Evolutionary conservation across 30 jellyfish, hydroid and myxozoan genomes (phyloP).

Genomic region (Chrysaora quinquecirrha): DNA sequence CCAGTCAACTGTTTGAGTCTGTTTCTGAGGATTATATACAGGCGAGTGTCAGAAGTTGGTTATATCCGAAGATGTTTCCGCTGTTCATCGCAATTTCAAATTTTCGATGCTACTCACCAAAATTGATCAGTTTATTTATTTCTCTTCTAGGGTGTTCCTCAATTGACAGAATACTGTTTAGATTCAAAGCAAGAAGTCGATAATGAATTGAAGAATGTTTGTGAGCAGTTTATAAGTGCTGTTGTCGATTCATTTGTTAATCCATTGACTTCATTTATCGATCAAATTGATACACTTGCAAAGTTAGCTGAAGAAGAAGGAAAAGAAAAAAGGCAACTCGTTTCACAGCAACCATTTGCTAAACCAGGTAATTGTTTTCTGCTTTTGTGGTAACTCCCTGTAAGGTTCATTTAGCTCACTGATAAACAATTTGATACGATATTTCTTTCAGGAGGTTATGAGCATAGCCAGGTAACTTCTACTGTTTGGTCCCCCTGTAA

Average conservation of each 20-base stretch:
- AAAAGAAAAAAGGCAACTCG: slow-evolving; percentile 68
- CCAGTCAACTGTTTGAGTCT: too few species aligned
- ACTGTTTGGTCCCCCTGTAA: too few species aligned
- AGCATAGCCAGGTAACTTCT: too few species aligned
- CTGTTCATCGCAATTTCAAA: too few species aligned
- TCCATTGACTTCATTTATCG: slow-evolving; percentile 74
- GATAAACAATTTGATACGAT: too few species aligned
- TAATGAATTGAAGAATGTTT: slow-evolving; percentile 74
- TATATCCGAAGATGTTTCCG: too few species aligned
- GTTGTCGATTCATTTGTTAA: slow-evolving; percentile 83
- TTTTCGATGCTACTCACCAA: too few species aligned
- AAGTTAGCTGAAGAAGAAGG: slow-evolving; percentile 94
- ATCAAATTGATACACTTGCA: slow-evolving; percentile 79
- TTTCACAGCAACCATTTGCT: slow-evolving; percentile 96
- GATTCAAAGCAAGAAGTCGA: slow-evolving; percentile 97
- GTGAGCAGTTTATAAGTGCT: slow-evolving; percentile 85
- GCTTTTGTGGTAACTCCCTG: neutral
- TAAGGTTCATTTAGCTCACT: neutral
- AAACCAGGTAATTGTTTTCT: slow-evolving; percentile 77
- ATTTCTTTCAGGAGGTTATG: too few species aligned
- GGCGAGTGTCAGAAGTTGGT: too few species aligned
- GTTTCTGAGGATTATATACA: too few species aligned
- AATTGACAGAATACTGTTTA: slow-evolving; percentile 85
- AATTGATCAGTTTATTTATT: too few species aligned
- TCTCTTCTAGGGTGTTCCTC: slow-evolving; percentile 99